Conservation (phyloP, 2,888 invertebrate genomes). For the Hyppa rectilinea region DNA sequence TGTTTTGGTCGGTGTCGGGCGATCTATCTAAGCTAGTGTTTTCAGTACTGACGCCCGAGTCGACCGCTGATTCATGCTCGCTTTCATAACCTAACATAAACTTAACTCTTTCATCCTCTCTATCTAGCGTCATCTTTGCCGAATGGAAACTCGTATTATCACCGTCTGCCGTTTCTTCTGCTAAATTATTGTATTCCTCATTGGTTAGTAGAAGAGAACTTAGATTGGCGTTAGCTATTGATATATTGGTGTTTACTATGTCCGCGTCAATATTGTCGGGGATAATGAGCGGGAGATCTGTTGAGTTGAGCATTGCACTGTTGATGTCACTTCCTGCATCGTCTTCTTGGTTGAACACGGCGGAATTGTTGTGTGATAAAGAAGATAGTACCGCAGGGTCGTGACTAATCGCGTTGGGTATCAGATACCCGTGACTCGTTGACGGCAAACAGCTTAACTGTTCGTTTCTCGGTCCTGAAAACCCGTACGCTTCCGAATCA, state of each 20-base stretch:
- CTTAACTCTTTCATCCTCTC: constrained; percentile 82
- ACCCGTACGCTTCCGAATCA: constrained; percentile 75
- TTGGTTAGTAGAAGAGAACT: constrained; percentile 90
- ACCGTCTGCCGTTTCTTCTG: constrained; percentile 72
- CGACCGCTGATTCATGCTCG: constrained; percentile 88
- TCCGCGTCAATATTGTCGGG: constrained; percentile 85
- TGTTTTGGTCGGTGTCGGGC: constrained; percentile 90
- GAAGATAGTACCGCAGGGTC: constrained; percentile 90
- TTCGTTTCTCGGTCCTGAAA: constrained; percentile 81
- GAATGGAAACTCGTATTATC: constrained; percentile 84
- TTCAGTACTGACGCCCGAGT: constrained; percentile 94
- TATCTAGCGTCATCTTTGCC: constrained; percentile 79
- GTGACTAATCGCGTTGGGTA: constrained; percentile 91
- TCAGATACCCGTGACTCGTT: constrained; percentile 92
- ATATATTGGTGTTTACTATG: constrained; percentile 89
- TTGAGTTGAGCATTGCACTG: constrained; percentile 74
- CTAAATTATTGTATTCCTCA: constrained; percentile 82
- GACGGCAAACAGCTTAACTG: constrained; percentile 90
- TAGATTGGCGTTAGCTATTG: constrained; percentile 92
- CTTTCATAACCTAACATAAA: constrained; percentile 89
- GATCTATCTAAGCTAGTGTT: constrained; percentile 93
- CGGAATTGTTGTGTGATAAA: constrained; percentile 87
- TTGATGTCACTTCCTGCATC: constrained; percentile 73
- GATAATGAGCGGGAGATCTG: constrained; percentile 82
- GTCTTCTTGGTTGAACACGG: constrained; percentile 85